Percentiles rank a stretch among this genome's conserved stretches.
Evolutionary conservation across 1,140 invertebrate genomes (phyloP).

Genomic region (Leptoteleia sp.): DNA sequence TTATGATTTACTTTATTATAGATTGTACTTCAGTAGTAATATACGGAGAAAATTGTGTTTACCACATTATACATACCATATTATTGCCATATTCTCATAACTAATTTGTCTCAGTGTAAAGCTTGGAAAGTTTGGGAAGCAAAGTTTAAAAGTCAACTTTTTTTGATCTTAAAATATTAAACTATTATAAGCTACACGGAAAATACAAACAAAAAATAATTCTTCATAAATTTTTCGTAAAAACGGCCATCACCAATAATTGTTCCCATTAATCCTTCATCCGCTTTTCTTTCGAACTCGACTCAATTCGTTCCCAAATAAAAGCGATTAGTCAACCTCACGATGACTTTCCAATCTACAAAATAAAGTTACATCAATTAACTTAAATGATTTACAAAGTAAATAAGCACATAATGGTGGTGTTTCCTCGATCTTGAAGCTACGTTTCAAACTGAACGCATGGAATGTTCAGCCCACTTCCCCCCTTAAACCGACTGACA

Average conservation of each 20-base stretch:
- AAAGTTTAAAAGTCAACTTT: too few relatives aligned
- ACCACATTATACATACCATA: too few relatives aligned
- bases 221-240: conserved; percentile 2
- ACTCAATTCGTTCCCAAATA: conserved; percentile 26
- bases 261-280: conserved; percentile 13
- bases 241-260: conserved; percentile 7
- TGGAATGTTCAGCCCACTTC: conserved; percentile 55
- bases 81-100: too few relatives aligned
- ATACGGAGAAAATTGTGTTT: too few relatives aligned
- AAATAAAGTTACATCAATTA: conserved; percentile 46
- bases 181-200: neutral
- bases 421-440: conserved; percentile 27
- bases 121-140: too few relatives aligned
- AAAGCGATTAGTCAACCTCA: conserved; percentile 28
- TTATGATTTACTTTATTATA: too few relatives aligned
- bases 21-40: too few relatives aligned
- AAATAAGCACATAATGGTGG: conserved; percentile 52
- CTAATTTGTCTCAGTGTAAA: too few relatives aligned
- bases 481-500: conserved; percentile 33
- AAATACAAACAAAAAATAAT: neutral
- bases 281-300: conserved; percentile 5
- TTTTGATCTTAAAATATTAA: too few relatives aligned
- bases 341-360: conserved; percentile 26
- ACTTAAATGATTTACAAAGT: conserved; percentile 63
- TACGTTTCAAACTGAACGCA: conserved; percentile 8